A percentile compares a stretch with the other conserved stretches of the same genome.
Evolutionary conservation across 2,113 vertebrate genomes (phyloP).

Genomic region (Erpornis zantholeuca): DNA sequence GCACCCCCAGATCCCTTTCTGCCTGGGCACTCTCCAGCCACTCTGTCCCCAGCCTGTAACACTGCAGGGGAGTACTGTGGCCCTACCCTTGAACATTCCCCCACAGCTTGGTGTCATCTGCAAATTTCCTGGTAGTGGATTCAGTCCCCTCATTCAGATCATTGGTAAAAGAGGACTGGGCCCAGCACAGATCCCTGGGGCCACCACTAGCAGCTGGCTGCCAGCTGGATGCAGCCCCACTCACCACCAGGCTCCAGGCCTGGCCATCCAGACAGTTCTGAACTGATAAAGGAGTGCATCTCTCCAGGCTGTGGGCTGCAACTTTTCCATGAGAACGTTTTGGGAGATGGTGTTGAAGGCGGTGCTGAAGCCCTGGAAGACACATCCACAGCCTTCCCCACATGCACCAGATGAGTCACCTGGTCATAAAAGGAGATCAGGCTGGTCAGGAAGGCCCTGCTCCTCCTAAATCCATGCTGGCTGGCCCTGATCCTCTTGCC

Average conservation of each 20-base stretch:
- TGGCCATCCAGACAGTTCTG: rapidly evolving
- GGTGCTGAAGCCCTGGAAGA: not conserved
- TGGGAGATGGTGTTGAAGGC: not conserved
- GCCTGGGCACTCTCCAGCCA: not conserved
- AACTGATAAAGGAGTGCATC: not conserved
- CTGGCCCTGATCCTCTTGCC: rapidly evolving
- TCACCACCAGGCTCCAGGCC: not conserved
- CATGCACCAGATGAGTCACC: too few relatives aligned
- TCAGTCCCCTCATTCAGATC: not conserved
- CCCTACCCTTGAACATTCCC: not conserved
- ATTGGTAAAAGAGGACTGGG: not conserved
- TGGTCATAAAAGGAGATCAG: not conserved
- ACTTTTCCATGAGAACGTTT: not conserved
- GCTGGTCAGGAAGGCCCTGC: not conserved
- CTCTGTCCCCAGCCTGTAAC: not conserved
- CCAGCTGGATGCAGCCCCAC: not conserved
- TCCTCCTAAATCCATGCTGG: not conserved
- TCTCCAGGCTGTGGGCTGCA: rapidly evolving
- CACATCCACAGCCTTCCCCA: not conserved
- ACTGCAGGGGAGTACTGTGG: not conserved
- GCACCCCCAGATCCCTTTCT: not conserved
- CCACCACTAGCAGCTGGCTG: rapidly evolving
- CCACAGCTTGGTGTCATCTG: not conserved
- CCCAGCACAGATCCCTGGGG: not conserved
- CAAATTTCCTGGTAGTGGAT: not conserved